Conservation (phyloP, 2,797 vertebrate species). For the Pristis pectinata region DNA sequence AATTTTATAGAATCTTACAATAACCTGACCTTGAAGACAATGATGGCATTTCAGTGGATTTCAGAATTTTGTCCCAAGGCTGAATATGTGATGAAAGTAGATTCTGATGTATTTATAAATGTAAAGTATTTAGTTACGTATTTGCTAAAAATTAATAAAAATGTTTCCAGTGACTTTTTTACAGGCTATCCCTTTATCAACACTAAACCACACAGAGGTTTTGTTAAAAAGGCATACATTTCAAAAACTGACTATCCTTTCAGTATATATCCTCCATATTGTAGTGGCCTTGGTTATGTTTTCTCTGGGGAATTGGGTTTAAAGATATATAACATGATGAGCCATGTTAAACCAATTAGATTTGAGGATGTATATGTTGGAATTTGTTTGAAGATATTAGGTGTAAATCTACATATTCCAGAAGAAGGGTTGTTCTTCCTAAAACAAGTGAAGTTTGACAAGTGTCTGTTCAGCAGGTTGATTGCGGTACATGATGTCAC, state of each 20-base stretch:
- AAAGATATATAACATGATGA: conserved; percentile 54
- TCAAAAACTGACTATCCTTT: conserved; percentile 54
- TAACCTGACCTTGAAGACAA: conserved; percentile 61
- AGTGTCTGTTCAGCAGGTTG: conserved; percentile 51
- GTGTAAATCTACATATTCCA: conserved; percentile 50
- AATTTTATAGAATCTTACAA: conserved; percentile 53
- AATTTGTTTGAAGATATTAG: conserved; percentile 53
- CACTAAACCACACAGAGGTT: conserved; percentile 47
- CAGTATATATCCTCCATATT: conserved; percentile 52
- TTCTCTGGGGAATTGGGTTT: conserved; percentile 52
- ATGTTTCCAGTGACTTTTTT: conserved; percentile 48
- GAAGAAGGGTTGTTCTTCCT: conserved; percentile 54
- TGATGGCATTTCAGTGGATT: conserved; percentile 57
- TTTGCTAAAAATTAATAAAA: conserved; percentile 50
- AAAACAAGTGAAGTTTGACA: conserved; percentile 49
- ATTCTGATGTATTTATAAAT: conserved; percentile 55
- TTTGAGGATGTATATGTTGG: conserved; percentile 61
- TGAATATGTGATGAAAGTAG: conserved; percentile 56
- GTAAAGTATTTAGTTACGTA: conserved; percentile 52
- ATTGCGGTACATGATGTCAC: conserved; percentile 52
- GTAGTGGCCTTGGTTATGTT: conserved; percentile 54
- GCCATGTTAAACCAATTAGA: conserved; percentile 54
- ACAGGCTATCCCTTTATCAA: conserved; percentile 53
- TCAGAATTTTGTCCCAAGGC: conserved; percentile 52
- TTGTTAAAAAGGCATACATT: conserved; percentile 45